Evolutionary conservation across 1,140 invertebrate genomes (phyloP), one percentile per base, ranked within the genome.

Genomic region (Drosophila baimaii): DNA sequence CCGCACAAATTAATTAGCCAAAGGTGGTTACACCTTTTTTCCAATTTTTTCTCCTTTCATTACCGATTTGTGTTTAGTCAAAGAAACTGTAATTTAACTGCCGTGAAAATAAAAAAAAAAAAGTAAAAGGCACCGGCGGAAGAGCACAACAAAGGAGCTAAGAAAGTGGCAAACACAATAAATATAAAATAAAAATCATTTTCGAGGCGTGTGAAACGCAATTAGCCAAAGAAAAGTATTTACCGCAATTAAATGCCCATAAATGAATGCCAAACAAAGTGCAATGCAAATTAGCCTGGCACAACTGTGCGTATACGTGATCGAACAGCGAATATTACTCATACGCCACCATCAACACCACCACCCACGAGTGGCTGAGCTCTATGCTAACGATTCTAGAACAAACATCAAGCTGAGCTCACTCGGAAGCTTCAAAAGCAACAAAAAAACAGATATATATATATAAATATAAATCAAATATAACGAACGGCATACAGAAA

Each of bases 1-100:
- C 15, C 47, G 56, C 84, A 72, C 81, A 86, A 76, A 69, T 70
- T 86, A 86, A 86, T 86, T 81, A 86, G 69, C 65, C 66, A 64
- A 80, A 74, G 58, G 77, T 44, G 81, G 81, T 69, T 72, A 76
- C 76, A 84, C 64, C 71, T 62, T 61, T 51, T 58, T 43, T n/a
- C n/a, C 66, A 58, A 46, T 71, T 69, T 71, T 59, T 49, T 71
- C 31, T 33, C 65, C 23, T 71, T 71, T 71, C 51, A 72, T 71
- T 71, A 39, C 69, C 27, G 52, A 68, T 72, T 58, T 57, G 52
- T 71, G 51, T 77, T 54, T 44, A 52, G 73, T 35, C 49, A 68
- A 73, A 77, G 59, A 81, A 76, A 81, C 75, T 46, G 63, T 77
- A 82, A 85, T 85, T 79, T 52, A 85, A 82, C 54, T 82, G 70